Conservation (phyloP, 2,888 invertebrate genomes). For the Cerastis leucographa region DNA sequence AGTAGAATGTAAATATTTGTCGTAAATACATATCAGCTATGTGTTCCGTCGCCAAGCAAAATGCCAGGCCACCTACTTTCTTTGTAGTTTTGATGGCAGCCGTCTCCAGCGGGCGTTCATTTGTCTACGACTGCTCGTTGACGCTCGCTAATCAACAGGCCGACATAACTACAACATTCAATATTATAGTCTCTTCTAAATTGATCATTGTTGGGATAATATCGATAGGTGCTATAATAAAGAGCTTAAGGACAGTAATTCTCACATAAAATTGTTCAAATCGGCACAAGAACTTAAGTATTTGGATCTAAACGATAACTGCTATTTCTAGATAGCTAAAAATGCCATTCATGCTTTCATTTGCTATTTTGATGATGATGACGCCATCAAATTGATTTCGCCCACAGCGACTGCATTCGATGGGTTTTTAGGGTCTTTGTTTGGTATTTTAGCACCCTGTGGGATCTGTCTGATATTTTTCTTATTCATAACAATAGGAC, state of each 20-base stretch:
- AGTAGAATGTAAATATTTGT: conserved; percentile 45
- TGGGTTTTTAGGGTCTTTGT: neutral
- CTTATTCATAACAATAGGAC: conserved; percentile 1
- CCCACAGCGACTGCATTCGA: too few relatives aligned
- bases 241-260: neutral
- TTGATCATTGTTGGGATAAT: neutral
- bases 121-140: conserved; percentile 74
- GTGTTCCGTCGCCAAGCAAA: conserved; percentile 61
- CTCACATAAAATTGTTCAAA: neutral
- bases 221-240: neutral
- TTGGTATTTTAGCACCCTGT: neutral
- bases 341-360: too few relatives aligned
- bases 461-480: conserved; percentile 6
- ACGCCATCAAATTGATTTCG: too few relatives aligned
- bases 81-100: conserved; percentile 75
- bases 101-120: conserved; percentile 73
- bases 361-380: neutral
- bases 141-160: conserved; percentile 75
- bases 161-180: conserved; percentile 47
- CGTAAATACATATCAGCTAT: conserved; percentile 50
- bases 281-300: too few relatives aligned
- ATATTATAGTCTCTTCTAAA: conserved; percentile 26
- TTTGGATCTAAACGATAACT: neutral
- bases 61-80: conserved; percentile 74
- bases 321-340: conserved; percentile 1